A percentile compares a stretch with the other conserved stretches of the same genome.
Evolutionary conservation across 35 echinoderm and acorn worm species (phyloP).

Genomic region (Ophioderma brevispina): DNA sequence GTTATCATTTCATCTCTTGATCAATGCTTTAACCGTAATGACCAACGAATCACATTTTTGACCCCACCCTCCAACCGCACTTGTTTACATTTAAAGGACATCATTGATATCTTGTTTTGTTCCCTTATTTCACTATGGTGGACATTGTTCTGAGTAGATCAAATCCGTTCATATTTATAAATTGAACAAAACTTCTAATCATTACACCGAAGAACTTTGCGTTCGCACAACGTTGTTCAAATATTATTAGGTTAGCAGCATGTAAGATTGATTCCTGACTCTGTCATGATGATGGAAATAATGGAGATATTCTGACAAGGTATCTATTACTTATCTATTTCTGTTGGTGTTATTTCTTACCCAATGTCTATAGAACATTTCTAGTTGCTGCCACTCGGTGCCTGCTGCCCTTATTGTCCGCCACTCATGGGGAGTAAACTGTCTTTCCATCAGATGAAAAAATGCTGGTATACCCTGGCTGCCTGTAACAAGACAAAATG

Average conservation of each 20-base stretch:
- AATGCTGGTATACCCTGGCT: slow-evolving; percentile 51
- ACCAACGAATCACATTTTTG: no score
- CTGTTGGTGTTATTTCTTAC: slow-evolving; percentile 20
- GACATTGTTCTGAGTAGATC: neutral
- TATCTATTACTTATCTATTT: no score
- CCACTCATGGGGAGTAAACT: slow-evolving; percentile 91
- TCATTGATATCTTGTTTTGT: neutral
- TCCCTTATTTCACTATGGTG: neutral
- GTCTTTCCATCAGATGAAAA: slow-evolving; percentile 79
- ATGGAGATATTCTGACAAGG: no score
- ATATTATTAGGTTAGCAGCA: no score
- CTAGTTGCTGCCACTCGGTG: slow-evolving; percentile 75
- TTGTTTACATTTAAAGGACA: no score
- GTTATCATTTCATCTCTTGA: no score
- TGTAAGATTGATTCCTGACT: no score
- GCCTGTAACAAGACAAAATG: slow-evolving; percentile 19
- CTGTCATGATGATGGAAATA: no score
- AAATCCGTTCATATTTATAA: neutral
- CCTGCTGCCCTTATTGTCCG: slow-evolving; percentile 55
- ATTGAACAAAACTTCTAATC: neutral
- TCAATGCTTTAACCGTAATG: no score
- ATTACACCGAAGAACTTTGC: neutral
- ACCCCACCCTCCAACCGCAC: no score
- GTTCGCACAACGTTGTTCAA: no score
- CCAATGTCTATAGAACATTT: slow-evolving; percentile 92